Conservation (phyloP, 2,113 vertebrate genomes). For the Sinocyclocheilus anshuiensis region DNA sequence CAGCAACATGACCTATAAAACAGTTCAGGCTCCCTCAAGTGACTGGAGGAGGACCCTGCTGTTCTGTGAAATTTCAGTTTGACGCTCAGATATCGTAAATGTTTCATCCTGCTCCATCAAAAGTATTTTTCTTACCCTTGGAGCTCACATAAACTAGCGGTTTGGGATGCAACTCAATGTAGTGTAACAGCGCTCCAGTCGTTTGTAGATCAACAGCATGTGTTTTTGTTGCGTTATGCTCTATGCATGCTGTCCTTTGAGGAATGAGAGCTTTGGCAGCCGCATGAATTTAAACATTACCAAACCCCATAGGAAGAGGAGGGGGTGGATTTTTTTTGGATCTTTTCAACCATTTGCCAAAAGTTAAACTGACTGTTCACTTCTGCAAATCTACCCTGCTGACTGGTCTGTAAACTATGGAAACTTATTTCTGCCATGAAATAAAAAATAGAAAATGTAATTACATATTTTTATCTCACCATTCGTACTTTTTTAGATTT, state of each 20-base stretch:
- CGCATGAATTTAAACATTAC: neutral
- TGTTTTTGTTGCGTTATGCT: constrained; percentile 20
- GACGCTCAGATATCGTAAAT: neutral
- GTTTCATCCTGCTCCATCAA: constrained; percentile 6
- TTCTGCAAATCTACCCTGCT: neutral
- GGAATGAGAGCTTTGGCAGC: constrained; percentile 21
- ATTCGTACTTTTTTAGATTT: neutral
- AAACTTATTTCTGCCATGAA: neutral
- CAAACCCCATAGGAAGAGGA: constrained; percentile 1
- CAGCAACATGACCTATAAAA: neutral
- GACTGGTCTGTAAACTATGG: neutral
- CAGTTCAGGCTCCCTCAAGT: neutral
- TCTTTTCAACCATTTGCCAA: neutral
- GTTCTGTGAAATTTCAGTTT: neutral
- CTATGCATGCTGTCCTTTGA: neutral
- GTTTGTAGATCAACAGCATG: neutral
- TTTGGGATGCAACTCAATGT: neutral
- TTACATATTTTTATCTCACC: neutral
- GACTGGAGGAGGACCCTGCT: neutral
- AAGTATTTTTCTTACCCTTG: constrained; percentile 12
- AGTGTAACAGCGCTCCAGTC: neutral
- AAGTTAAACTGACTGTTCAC: neutral
- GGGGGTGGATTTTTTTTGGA: constrained; percentile 2
- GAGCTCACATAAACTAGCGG: neutral
- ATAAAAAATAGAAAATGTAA: neutral